phyloP scores from a whole-genome alignment of 2,113 vertebrate genomes.

The Aegotheles bennettii region DNA sequence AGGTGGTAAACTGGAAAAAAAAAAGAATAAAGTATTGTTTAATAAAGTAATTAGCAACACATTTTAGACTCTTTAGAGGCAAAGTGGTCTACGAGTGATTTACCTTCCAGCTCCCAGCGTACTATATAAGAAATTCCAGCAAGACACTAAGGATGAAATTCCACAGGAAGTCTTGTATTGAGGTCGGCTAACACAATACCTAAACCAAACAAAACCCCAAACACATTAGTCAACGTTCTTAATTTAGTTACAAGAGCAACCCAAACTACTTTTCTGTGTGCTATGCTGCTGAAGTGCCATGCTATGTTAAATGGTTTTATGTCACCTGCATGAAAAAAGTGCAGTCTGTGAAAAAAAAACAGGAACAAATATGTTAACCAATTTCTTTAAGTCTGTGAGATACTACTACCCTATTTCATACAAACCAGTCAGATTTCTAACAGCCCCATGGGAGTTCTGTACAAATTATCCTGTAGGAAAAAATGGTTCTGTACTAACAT shows the following conservation, averaged over 20 bases:
- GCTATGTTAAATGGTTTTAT: not conserved
- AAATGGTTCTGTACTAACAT: not conserved
- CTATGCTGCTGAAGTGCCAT: not conserved
- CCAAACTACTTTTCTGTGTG: not conserved
- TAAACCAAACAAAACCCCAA: conserved; percentile 42
- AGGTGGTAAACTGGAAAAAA: conserved; percentile 82
- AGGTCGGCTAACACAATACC: conserved; percentile 97
- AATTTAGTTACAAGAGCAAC: not conserved
- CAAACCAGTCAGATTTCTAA: not conserved
- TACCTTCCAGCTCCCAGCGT: conserved; percentile 93
- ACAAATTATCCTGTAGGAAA: not conserved
- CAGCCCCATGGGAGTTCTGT: not conserved
- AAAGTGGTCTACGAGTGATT: not conserved
- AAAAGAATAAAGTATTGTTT: not conserved
- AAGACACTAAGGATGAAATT: conserved; percentile 94
- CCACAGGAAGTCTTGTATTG: conserved; percentile 99
- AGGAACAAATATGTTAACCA: not conserved
- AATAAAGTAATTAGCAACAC: not conserved
- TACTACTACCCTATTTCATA: not conserved
- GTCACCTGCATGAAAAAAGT: not conserved
- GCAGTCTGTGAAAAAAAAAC: not conserved
- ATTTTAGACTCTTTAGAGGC: not conserved
- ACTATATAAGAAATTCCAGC: conserved; percentile 98
- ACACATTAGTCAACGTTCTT: not conserved
- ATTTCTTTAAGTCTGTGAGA: not conserved